These are phyloP conservation scores for Mercenaria mercenaria DNA, from an alignment of 1,140 invertebrate species.

Conservation along the genomic window DNA sequence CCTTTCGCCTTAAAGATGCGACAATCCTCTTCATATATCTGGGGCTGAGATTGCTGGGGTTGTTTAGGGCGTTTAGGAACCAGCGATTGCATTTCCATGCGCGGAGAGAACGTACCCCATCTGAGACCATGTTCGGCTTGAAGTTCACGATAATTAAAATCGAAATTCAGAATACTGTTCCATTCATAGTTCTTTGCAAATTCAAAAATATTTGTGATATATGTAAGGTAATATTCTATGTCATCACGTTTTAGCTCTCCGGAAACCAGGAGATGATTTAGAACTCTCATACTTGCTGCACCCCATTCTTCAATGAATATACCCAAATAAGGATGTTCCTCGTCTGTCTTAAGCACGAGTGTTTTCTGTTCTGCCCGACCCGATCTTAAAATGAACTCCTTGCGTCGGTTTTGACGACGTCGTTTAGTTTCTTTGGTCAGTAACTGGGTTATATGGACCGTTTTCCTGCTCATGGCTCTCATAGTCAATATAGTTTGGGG, in stretches of 20 bases:
- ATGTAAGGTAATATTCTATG: neutral
- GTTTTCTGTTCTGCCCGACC: neutral
- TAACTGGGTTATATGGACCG: slow-evolving; percentile 22
- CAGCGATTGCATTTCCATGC: too few species aligned
- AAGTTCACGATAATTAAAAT: neutral
- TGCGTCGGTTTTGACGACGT: neutral
- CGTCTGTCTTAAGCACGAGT: too few species aligned
- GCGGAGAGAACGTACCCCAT: too few species aligned
- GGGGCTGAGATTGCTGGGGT: neutral
- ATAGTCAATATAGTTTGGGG: neutral
- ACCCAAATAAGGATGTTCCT: too few species aligned
- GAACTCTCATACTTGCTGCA: too few species aligned
- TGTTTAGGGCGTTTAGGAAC: neutral
- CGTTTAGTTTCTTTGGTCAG: neutral
- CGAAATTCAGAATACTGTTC: neutral
- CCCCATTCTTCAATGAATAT: too few species aligned
- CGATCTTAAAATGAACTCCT: neutral
- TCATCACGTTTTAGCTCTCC: neutral
- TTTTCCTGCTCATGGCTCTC: too few species aligned
- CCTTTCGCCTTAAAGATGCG: slow-evolving; percentile 8
- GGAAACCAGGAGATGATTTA: too few species aligned
- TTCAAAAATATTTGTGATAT: too few species aligned
- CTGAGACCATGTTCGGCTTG: slow-evolving; percentile 10
- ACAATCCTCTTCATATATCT: neutral
- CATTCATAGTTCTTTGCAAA: too few species aligned